These are phyloP conservation scores for Coilia nasus DNA, from an alignment of 2,797 vertebrate genomes.

Conservation along the genomic window DNA sequence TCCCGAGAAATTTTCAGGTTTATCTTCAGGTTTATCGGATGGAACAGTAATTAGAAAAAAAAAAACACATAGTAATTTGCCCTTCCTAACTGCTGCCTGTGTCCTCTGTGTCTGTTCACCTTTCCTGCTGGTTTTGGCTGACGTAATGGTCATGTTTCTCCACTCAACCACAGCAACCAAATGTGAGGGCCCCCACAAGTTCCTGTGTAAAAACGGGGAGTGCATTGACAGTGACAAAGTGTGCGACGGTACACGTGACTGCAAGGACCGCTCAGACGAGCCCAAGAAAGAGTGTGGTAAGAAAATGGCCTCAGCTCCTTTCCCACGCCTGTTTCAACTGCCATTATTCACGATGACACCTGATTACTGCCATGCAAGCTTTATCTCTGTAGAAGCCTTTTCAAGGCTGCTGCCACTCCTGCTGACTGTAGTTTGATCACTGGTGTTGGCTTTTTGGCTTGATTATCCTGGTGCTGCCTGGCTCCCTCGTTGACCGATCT, in stretches of 20 bases:
- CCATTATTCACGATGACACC: background rate
- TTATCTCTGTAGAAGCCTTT: background rate
- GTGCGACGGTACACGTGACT: conserved; percentile 92
- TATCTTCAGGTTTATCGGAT: conserved; percentile 14
- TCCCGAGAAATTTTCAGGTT: conserved; percentile 6
- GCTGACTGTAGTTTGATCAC: background rate
- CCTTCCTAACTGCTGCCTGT: background rate
- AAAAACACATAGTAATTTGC: background rate
- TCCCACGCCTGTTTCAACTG: background rate
- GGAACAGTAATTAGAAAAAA: conserved; percentile 6
- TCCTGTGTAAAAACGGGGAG: conserved; percentile 95
- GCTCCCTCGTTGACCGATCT: background rate
- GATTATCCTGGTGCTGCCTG: background rate
- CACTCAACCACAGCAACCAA: conserved; percentile 79
- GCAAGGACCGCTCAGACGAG: conserved; percentile 95
- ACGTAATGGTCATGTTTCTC: conserved; percentile 42
- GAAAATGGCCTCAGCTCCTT: conserved; percentile 46
- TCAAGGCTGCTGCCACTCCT: background rate
- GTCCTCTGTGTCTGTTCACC: background rate
- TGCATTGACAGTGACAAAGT: conserved; percentile 93
- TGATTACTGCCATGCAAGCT: background rate
- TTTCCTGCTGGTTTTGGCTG: background rate
- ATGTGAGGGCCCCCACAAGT: conserved; percentile 90
- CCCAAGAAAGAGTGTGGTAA: conserved; percentile 96
- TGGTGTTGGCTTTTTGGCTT: background rate